Conservation (phyloP, 2,888 invertebrate species). For the Drosophila vallismaia region DNA sequence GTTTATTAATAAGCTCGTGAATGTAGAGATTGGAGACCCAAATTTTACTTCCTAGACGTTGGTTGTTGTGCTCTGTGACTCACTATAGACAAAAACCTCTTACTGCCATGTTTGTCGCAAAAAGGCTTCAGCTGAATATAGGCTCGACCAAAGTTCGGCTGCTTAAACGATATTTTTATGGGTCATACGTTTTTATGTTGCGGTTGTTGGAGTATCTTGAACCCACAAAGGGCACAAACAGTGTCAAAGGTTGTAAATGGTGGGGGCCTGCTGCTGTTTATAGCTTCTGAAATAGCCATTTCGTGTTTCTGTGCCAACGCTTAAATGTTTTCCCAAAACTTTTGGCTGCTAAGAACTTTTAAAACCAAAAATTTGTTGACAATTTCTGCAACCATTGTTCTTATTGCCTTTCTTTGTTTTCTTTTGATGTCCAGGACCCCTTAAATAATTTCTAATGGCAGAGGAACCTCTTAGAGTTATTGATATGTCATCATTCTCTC, state of each 20-base stretch:
- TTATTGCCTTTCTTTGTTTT: neutral
- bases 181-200: constrained; percentile 60
- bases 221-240: constrained; percentile 28
- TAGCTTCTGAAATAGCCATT: constrained; percentile 2
- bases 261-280: constrained; percentile 41
- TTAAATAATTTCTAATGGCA: neutral
- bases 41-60: neutral
- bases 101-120: neutral
- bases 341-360: neutral
- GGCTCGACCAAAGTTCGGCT: constrained; percentile 40
- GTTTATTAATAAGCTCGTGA: constrained; percentile 14
- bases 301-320: neutral
- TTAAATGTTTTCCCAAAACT: neutral
- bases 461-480: neutral
- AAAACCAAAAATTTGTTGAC: neutral
- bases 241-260: constrained; percentile 39
- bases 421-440: neutral
- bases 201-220: constrained; percentile 31
- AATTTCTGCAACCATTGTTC: neutral
- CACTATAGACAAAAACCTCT: neutral
- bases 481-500: neutral
- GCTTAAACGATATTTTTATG: constrained; percentile 61
- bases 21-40: neutral
- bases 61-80: neutral
- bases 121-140: constrained; percentile 11